These are phyloP conservation scores for Ariolimax columbianus DNA, from an alignment of 2,888 invertebrate genomes.

Conservation along the genomic window DNA sequence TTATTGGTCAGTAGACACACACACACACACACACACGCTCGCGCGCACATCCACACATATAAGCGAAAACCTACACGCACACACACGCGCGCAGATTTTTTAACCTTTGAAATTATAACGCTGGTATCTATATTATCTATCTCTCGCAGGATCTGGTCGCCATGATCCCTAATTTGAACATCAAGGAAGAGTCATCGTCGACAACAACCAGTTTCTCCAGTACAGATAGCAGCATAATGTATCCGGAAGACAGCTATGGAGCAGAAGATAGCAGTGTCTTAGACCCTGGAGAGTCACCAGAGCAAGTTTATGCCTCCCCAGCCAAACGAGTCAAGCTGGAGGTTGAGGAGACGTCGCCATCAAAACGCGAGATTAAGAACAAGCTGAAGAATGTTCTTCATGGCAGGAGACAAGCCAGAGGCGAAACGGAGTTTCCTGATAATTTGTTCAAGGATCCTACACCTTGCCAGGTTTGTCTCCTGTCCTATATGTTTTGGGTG, in stretches of 20 bases:
- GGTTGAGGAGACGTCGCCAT: background rate
- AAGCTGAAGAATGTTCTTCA: background rate
- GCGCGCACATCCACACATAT: too few relatives aligned
- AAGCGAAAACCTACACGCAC: too few relatives aligned
- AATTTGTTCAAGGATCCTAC: background rate
- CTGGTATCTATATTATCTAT: too few relatives aligned
- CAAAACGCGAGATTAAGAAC: background rate
- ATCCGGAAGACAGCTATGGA: background rate
- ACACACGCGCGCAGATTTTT: too few relatives aligned
- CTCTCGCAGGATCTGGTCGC: background rate
- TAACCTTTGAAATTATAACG: too few relatives aligned
- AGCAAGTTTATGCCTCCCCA: background rate
- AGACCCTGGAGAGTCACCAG: background rate
- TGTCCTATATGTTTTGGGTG: background rate
- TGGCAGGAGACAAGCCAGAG: background rate
- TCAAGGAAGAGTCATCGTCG: conserved; percentile 17
- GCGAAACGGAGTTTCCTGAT: background rate
- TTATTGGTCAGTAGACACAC: too few relatives aligned
- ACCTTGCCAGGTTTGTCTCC: background rate
- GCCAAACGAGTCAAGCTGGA: background rate
- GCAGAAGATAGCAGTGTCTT: background rate
- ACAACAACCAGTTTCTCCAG: background rate
- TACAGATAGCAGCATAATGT: background rate
- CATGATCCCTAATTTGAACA: background rate
- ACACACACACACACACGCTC: too few relatives aligned